Evolutionary conservation across 2,797 vertebrate species (phyloP), one percentile per base, ranked within the genome.

Genomic region (Triplophysa yarkandensis): DNA sequence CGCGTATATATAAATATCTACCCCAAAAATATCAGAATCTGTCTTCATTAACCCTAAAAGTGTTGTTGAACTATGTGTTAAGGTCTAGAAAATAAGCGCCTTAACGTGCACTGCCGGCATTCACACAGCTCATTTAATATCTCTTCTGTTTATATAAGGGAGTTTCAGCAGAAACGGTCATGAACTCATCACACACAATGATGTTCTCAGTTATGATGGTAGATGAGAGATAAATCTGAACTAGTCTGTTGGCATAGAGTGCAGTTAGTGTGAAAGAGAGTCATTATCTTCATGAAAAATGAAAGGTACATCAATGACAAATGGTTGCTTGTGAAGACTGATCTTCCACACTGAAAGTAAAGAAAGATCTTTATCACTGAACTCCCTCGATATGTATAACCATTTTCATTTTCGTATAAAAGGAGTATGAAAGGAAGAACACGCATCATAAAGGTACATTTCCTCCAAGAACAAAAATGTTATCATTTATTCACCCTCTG

Each of bases 111-210:
- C 60, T 17, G 8, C n/a, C 72, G 70, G 41, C 71, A 58, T 57
- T 62, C 8, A 58, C 21, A 27, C 62, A 32, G 30, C 44, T 27
- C 76, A 58, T 69, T 71, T 79, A 73, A 81, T 74, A 54, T 60
- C 23, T 17, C 77, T 58, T 77, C 39, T 81, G 77, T 81, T 82
- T 78, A 77, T 64, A 80, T 48, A 81, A 81, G 70, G 34, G 48
- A 78, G 39, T 73, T 73, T 67, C 60, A 30, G 39, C 36, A 34
- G 21, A 17, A 16, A n/a, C 46, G 17, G 8, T 27, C 57, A 39
- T 55, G 25, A 73, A 70, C 75, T 60, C 52, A 66, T 39, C 50
- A 16, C 39, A 36, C 48, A 57, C 23, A 54, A 52, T 41, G 54
- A 71, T 14, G 19, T 14, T 58, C 27, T 58, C 30, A 44, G 52